These are phyloP conservation scores for Pogonocichla stellata DNA, from an alignment of 2,113 vertebrate species.

Conservation along the genomic window DNA sequence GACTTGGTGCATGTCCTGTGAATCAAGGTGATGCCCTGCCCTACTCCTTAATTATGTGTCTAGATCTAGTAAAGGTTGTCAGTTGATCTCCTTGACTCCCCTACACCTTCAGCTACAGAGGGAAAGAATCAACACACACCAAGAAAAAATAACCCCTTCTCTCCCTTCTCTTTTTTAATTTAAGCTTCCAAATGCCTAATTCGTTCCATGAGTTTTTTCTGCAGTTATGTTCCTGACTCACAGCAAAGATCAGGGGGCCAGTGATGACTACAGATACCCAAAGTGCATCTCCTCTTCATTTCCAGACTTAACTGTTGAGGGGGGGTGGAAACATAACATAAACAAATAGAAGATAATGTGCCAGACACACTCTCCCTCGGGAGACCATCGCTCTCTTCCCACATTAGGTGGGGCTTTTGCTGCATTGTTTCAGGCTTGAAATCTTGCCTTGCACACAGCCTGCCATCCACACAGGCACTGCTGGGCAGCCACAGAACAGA, in stretches of 20 bases:
- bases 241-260: conserved; percentile 13
- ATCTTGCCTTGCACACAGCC: not conserved
- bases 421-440: not conserved
- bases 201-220: not conserved
- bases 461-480: not conserved
- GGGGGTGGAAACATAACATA: not conserved
- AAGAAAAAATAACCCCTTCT: not conserved
- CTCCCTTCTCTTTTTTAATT: not conserved
- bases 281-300: not conserved
- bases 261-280: not conserved
- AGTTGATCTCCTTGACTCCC: not conserved
- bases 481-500: not conserved
- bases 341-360: not conserved
- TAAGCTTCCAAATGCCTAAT: not conserved
- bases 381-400: conserved; percentile 12
- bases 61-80: not conserved
- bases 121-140: not conserved
- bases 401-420: conserved; percentile 29
- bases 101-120: not conserved
- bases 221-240: not conserved
- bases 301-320: not conserved
- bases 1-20: not conserved
- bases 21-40: not conserved
- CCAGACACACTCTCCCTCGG: not conserved
- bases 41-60: not conserved